phyloP scores from a whole-genome alignment of 2,888 invertebrate species.

The Eupsilia transversa region DNA sequence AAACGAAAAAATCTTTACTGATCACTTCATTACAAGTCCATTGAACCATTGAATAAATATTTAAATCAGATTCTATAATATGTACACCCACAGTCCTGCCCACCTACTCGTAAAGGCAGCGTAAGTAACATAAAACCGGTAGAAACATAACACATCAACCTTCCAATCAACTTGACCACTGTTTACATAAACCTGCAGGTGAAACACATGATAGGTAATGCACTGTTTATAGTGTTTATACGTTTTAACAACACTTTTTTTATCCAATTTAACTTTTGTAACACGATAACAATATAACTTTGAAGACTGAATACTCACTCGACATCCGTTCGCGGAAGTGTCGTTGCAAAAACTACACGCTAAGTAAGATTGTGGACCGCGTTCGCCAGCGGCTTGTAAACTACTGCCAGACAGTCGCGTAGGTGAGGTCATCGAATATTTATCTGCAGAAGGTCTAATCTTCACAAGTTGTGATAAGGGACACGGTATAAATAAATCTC shows the following conservation, averaged over 20 bases:
- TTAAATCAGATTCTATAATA: background rate
- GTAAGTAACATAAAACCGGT: slow-evolving; percentile 52
- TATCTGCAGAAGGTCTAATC: slow-evolving; percentile 38
- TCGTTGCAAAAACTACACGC: slow-evolving; percentile 25
- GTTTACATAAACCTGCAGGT: slow-evolving; percentile 54
- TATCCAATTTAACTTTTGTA: background rate
- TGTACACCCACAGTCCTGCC: slow-evolving; percentile 11
- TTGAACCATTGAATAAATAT: background rate
- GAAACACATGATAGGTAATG: slow-evolving; percentile 40
- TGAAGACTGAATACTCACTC: slow-evolving; percentile 52
- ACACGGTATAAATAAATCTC: background rate
- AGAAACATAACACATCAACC: slow-evolving; percentile 39
- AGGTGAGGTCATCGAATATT: slow-evolving; percentile 22
- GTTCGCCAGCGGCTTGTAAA: slow-evolving; percentile 24
- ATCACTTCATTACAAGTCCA: slow-evolving; percentile 7
- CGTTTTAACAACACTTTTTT: slow-evolving; percentile 7
- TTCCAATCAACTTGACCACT: slow-evolving; percentile 52
- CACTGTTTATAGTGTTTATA: slow-evolving; percentile 29
- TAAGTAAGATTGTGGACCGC: slow-evolving; percentile 17
- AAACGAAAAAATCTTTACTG: background rate
- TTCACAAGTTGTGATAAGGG: background rate
- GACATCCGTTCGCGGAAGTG: slow-evolving; percentile 37
- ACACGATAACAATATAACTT: slow-evolving; percentile 10
- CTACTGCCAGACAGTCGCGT: slow-evolving; percentile 46
- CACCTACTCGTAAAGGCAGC: slow-evolving; percentile 2